Evolutionary conservation across 1,140 invertebrate genomes (phyloP).

Genomic region (Leptinotarsa texana): DNA sequence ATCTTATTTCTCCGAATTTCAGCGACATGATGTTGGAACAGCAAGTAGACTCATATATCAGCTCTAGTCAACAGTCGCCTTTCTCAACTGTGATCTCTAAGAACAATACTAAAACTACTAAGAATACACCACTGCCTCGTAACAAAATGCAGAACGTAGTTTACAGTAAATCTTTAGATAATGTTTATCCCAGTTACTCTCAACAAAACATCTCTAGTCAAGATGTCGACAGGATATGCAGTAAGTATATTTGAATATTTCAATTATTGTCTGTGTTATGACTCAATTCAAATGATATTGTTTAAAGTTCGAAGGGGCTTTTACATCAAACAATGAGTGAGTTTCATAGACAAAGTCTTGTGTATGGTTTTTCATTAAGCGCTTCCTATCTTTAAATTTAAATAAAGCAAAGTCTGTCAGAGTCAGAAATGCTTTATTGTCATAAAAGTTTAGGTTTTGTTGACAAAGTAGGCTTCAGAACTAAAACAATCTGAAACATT

Average conservation of each 20-base stretch:
- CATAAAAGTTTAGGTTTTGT: too few relatives aligned
- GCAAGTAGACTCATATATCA: slow-evolving; percentile 30
- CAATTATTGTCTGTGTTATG: too few relatives aligned
- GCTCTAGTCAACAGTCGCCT: slow-evolving; percentile 37
- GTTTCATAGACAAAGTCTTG: too few relatives aligned
- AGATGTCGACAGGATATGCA: slow-evolving; percentile 8
- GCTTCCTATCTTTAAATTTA: too few relatives aligned
- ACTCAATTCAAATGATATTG: too few relatives aligned
- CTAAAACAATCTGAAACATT: too few relatives aligned
- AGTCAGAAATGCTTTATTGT: too few relatives aligned
- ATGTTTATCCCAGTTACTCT: slow-evolving; percentile 35
- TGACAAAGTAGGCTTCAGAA: too few relatives aligned
- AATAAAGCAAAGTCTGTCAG: too few relatives aligned
- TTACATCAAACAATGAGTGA: too few relatives aligned
- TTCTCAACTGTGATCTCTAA: slow-evolving; percentile 57
- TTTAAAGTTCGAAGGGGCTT: too few relatives aligned
- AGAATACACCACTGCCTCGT: slow-evolving; percentile 24
- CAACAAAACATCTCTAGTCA: slow-evolving; percentile 32
- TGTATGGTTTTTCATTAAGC: too few relatives aligned
- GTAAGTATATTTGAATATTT: slow-evolving; percentile 11
- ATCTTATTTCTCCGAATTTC: slow-evolving; percentile 17
- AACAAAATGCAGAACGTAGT: slow-evolving; percentile 30
- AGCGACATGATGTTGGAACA: slow-evolving; percentile 33
- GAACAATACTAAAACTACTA: slow-evolving; percentile 53
- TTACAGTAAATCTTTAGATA: slow-evolving; percentile 36